Base-by-base conservation (phyloP, 2,888 invertebrate species). In the Laspeyria flexula region DNA sequence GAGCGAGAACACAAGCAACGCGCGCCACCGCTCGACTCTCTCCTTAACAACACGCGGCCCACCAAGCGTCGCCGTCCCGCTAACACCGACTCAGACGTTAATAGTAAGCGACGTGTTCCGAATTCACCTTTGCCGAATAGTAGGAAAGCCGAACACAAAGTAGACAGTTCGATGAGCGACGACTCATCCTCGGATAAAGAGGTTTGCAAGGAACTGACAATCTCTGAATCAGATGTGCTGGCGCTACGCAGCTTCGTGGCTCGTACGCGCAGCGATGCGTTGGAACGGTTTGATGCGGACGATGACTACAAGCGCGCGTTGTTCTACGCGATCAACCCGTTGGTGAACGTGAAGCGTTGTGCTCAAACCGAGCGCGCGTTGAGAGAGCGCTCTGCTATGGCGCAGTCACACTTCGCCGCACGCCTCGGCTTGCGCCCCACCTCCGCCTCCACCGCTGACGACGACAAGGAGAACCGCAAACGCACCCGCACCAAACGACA, bases 281-380 rank as follows among this genome's bases (percentile, higher is more conserved):
- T 81, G 2, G 15, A 43, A 15, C 55, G 61, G 5, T 85, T 77
- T 46, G 82, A 85, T 51, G 42, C 50, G 0, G 78, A 83, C 42
- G 73, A 77, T 1, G 25, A 23, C 0, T 85, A 77, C 65, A 77
- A 72, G 41, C 55, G 56, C 12, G 12, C 21, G 0, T 40, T 83
- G 9, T 81, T 86, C 56, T 83, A 79, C 58, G 63, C 65, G 3
- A 70, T 88, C 25, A 83, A 86, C 50, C 88, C 88, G 1, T 56
- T 87, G 0, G 87, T 88, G 4, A 34, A 38, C 3, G 25, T 86
- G 0, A 61, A 61, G 49, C 70, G 75, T 0, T 78, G 77, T 39
- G 27, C 53, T 4, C 57, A 35, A 0, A 71, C 84, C 1, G 71
- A 48, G 11, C 44, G 40, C 5, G 61, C 65, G 63, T 49, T 71